Evolutionary conservation across 23 tunicate genomes (phyloP).

Genomic region (Ascidia mentula): DNA sequence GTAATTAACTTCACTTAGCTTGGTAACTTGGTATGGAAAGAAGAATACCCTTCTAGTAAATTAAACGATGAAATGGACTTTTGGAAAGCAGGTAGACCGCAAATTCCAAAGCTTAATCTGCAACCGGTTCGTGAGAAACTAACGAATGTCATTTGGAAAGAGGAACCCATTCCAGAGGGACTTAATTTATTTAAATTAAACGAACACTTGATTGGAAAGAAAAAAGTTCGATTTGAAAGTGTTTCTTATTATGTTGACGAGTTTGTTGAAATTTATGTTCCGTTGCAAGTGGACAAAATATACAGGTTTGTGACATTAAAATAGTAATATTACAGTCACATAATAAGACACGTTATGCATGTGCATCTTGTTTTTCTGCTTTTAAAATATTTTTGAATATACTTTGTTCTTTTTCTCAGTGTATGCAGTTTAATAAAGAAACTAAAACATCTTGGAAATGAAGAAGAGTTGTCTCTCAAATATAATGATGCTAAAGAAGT

Average conservation of each 20-base stretch:
- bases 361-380: too few species aligned
- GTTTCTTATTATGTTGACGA: slow-evolving; percentile 24
- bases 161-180: not conserved
- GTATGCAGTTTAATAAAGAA: not conserved
- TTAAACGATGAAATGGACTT: not conserved
- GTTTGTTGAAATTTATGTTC: slow-evolving; percentile 32
- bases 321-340: too few species aligned
- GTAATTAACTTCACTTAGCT: too few species aligned
- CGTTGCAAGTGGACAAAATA: slow-evolving; percentile 7
- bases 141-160: not conserved
- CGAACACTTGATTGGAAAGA: not conserved
- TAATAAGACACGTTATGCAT: too few species aligned
- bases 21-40: too few species aligned
- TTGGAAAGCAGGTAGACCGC: not conserved
- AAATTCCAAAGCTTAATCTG: not conserved
- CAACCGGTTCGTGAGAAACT: not conserved
- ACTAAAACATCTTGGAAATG: not conserved
- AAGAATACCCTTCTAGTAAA: too few species aligned
- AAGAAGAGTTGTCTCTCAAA: not conserved
- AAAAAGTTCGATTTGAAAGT: slow-evolving; percentile 9
- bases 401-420: too few species aligned
- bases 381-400: too few species aligned
- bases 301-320: slow-evolving; percentile 40
- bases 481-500: not conserved
- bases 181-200: not conserved